Conservation (phyloP, 2,113 vertebrate species). For the Amblyornis subalaris region DNA sequence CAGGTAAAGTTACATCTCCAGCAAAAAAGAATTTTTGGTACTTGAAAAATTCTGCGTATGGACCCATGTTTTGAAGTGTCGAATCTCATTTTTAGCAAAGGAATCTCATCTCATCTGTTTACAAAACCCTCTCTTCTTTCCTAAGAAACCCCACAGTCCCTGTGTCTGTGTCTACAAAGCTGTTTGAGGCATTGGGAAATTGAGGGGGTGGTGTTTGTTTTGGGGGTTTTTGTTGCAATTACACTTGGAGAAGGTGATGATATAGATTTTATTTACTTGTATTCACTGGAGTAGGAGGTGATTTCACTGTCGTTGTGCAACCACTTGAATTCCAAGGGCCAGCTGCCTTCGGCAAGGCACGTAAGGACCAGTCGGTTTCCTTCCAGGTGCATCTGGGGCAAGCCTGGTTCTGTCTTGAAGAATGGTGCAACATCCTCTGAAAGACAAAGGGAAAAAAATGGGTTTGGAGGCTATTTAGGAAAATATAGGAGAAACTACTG, state of each 20-base stretch:
- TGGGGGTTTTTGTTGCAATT: not conserved
- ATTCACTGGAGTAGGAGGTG: slow-evolving; percentile 83
- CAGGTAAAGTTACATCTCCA: not conserved
- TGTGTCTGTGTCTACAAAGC: not conserved
- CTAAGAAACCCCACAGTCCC: not conserved
- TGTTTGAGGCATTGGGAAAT: not conserved
- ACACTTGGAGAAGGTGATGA: not conserved
- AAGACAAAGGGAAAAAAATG: not conserved
- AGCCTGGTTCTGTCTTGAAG: slow-evolving; percentile 80
- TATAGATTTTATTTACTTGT: slow-evolving; percentile 77
- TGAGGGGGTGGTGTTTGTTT: not conserved
- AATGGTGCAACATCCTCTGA: slow-evolving; percentile 81
- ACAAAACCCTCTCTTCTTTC: not conserved
- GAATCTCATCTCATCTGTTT: not conserved
- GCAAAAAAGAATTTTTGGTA: not conserved
- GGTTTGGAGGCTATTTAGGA: not conserved
- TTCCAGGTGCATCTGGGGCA: slow-evolving; percentile 81
- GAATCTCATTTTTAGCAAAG: not conserved
- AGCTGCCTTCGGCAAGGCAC: slow-evolving; percentile 93
- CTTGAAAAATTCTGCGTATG: not conserved
- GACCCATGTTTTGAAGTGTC: fast-evolving
- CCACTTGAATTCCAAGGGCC: slow-evolving; percentile 96
- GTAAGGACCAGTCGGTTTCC: slow-evolving; percentile 92
- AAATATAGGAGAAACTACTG: not conserved
- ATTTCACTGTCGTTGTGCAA: slow-evolving; percentile 80